These are phyloP conservation scores for Pandemis corylana DNA, from an alignment of 2,888 invertebrate genomes.

Conservation along the genomic window DNA sequence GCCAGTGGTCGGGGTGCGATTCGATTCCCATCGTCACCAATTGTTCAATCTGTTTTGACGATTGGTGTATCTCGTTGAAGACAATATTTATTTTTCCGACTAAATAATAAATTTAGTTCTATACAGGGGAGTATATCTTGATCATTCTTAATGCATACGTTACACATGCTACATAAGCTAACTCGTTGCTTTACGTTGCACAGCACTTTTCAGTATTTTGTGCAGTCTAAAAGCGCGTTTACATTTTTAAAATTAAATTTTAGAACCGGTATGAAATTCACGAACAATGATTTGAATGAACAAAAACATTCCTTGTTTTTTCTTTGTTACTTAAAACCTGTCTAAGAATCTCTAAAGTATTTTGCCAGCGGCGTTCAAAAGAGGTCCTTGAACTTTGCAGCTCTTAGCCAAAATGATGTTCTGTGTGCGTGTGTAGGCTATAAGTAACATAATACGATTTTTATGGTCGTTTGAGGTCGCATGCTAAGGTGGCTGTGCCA, in stretches of 20 bases:
- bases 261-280: not conserved
- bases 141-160: not conserved
- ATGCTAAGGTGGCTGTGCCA: conserved; percentile 75
- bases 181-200: not conserved
- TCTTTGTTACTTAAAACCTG: conserved; percentile 9
- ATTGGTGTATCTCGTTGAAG: not conserved
- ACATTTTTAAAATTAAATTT: not conserved
- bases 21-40: not conserved
- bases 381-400: conserved; percentile 40
- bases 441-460: conserved; percentile 58
- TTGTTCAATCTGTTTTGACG: not conserved
- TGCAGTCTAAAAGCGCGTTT: not conserved
- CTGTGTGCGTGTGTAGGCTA: conserved; percentile 36
- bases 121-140: not conserved
- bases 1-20: not conserved
- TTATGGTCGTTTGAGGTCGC: conserved; percentile 70
- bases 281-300: not conserved
- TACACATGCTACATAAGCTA: not conserved
- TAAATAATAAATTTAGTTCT: no score
- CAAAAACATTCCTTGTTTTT: not conserved
- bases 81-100: no score
- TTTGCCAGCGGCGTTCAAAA: not conserved
- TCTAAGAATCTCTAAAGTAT: conserved; percentile 10
- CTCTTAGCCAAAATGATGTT: conserved; percentile 13
- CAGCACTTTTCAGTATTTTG: not conserved